Evolutionary conservation across 1,140 invertebrate species (phyloP), one percentile per base, ranked within the genome.

Genomic region (Bombus consobrinus): DNA sequence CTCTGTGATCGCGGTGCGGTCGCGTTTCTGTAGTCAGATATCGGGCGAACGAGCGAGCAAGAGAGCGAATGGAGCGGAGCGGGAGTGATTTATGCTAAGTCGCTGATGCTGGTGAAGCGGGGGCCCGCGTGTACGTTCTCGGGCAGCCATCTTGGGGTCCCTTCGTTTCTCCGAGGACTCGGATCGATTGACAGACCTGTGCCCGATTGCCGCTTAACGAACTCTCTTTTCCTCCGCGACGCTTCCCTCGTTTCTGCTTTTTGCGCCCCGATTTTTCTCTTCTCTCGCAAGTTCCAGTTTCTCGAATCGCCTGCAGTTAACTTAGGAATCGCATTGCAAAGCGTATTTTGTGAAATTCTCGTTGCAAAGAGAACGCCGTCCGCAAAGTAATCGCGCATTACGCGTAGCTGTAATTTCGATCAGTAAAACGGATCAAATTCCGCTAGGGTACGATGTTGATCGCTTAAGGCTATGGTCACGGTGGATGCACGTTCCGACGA

Each of bases 11-110:
- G 81, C 73, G 77, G 71, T 68, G 66, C 75, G 88, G 74, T 89
- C 88, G 89, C 88, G 84, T 90, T 86, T 90, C 86, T 86, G 76
- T 77, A 86, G 89, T 72, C 86, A 85, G 89, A 84, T 90, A 86
- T 83, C 86, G 86, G 78, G 39, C 84, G 89, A 66, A 72, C 76
- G 83, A 87, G 39, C 78, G 77, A 81, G 74, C 64, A 62, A 83
- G 81, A 80, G 81, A 75, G 76, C 59, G 43, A 90, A 32, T n/a
- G 76, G 64, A 71, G 57, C 87, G 87, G 85, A 91, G 90, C 90
- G 90, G 89, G 90, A 91, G 90, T 91, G 90, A 91, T 91, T 91
- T 91, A 91, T 91, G 90, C 90, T 87, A 91, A 91, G 90, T 91
- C 90, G 90, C 75, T 91, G 90, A 91, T 88, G 90, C 89, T 86